Evolutionary conservation across 2,797 vertebrate species (phyloP), one percentile per base, ranked within the genome.

Genomic region (Lepidocolaptes lacrymiger): DNA sequence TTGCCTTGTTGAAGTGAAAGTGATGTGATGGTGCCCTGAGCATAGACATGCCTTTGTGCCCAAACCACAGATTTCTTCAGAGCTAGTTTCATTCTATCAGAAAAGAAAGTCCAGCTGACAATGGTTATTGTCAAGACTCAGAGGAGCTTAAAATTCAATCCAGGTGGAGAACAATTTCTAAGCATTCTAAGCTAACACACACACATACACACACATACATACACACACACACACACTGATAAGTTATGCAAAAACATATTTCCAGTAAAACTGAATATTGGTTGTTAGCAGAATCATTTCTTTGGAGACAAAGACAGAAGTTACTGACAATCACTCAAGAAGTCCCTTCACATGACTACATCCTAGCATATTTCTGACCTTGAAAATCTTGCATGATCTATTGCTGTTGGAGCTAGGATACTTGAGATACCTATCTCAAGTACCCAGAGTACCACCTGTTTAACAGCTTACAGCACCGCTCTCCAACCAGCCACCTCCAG

Each of bases 141-240:
- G 6, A 34, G 6, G 13, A 67, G 46, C 74, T 76, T 72, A 55
- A 84, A 71, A 74, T 39, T 58, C 14, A 66, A 43, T 90, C 49
- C 46, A 81, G 14, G 5, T 37, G 28, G 91, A 71, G 16, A 44
- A 3, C 0, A 0, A 76, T 27, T 83, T 88, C 62, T 61, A 61
- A 51, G 37, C 23, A 51, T 1, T 7, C 21, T 59, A 14, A 49
- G 36, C 15, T 49, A 89, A 83, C 6, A 71, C 4, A 78, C 3
- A 54, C 26, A 59, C 3, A 37, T 37, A 37, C 36, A 37, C 36
- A 37, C 36, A n/a, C n/a, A n/a, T n/a, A n/a, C n/a, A n/a, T n/a
- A 83, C 6, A 71, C 4, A 78, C 3, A 71, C 4, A 58, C 6
- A 67, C 3, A 54, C 4, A 48, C 7, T 36, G 6, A 0, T 21